A percentile compares a stretch with the other conserved stretches of the same genome.
Conservation (phyloP, 2,797 vertebrate species). For the Hafferia zeledoni region DNA sequence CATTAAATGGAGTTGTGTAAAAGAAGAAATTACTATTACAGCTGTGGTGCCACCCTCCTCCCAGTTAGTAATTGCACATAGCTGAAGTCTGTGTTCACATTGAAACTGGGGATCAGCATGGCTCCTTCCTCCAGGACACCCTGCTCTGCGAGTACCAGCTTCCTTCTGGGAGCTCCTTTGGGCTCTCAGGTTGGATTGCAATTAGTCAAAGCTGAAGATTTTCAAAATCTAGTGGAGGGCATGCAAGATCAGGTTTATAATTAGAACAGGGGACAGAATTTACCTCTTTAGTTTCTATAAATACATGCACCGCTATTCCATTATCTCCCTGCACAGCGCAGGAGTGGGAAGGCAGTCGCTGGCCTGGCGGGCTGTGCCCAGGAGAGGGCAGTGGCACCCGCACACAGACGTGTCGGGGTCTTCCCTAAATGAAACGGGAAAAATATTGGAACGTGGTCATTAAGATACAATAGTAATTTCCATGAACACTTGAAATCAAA, state of each 20-base stretch:
- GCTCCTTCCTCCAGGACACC: not conserved
- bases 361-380: slow-evolving; percentile 29
- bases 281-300: slow-evolving; percentile 9
- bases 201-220: not conserved
- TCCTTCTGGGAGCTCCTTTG: not conserved
- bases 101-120: not conserved
- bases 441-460: slow-evolving; percentile 64
- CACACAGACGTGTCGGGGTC: not conserved
- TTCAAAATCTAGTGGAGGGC: not conserved
- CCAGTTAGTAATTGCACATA: not conserved
- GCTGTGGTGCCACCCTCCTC: not conserved
- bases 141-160: not conserved
- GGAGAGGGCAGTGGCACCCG: slow-evolving; percentile 75
- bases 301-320: rapidly evolving
- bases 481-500: slow-evolving; percentile 68
- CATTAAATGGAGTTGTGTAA: not conserved
- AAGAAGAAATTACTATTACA: not conserved
- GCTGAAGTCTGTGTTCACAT: not conserved
- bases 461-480: slow-evolving; percentile 62
- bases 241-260: not conserved
- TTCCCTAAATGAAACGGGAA: slow-evolving; percentile 2
- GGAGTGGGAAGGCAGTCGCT: not conserved
- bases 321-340: not conserved
- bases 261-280: not conserved
- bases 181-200: rapidly evolving